phyloP scores from a whole-genome alignment of 2,113 vertebrate genomes.

The Perca schrenkii region DNA sequence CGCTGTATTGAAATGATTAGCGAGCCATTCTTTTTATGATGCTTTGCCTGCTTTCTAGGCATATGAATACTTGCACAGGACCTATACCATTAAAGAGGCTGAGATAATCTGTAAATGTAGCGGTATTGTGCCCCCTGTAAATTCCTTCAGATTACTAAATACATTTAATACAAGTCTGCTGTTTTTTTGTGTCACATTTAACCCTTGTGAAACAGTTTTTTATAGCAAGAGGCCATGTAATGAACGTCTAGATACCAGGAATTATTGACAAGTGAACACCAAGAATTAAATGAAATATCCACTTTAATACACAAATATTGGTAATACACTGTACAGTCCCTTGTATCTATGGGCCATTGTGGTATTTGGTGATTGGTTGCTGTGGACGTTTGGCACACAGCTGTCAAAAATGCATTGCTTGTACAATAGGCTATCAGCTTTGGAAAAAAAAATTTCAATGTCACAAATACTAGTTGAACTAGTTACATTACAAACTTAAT shows the following conservation, averaged over 20 bases:
- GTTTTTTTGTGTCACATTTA: conserved; percentile 57
- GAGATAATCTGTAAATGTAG: conserved; percentile 73
- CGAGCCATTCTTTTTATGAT: conserved; percentile 74
- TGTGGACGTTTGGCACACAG: neutral
- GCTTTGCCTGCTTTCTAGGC: conserved; percentile 68
- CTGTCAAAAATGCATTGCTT: neutral
- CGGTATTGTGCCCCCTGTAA: conserved; percentile 58
- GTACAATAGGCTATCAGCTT: neutral
- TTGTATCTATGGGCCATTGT: neutral
- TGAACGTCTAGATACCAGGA: neutral
- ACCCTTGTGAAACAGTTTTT: conserved; percentile 29
- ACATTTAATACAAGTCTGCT: conserved; percentile 53
- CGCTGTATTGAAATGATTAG: conserved; percentile 81
- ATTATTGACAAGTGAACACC: neutral
- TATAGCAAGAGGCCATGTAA: conserved; percentile 8
- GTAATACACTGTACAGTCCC: neutral
- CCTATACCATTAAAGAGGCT: conserved; percentile 69
- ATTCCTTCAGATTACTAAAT: conserved; percentile 66
- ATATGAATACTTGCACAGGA: conserved; percentile 73
- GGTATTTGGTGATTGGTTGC: neutral
- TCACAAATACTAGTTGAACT: neutral
- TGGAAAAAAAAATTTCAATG: neutral
- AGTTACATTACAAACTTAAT: neutral
- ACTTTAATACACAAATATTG: neutral
- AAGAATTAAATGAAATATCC: neutral